Conservation (phyloP, 2,113 vertebrate species). For the Hippopotamus amphibius region DNA sequence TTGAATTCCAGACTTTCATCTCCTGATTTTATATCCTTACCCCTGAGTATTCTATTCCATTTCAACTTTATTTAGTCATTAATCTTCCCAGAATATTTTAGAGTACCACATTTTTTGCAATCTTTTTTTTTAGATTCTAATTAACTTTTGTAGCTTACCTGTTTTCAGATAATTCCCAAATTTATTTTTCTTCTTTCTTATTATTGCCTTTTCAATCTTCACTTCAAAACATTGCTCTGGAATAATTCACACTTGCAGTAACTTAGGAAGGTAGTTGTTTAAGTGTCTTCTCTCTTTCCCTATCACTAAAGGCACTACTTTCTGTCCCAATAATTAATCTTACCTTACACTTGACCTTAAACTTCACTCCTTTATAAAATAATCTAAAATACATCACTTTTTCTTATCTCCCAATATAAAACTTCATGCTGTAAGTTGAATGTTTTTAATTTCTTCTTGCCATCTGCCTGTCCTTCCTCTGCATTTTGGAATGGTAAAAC, state of each 20-base stretch:
- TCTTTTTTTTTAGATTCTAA: background rate
- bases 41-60: background rate
- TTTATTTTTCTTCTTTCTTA: background rate
- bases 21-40: background rate
- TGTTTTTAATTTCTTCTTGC: background rate
- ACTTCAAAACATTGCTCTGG: background rate
- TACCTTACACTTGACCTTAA: background rate
- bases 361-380: background rate
- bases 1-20: background rate
- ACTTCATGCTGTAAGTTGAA: background rate
- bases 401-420: background rate
- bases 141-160: background rate
- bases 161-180: background rate
- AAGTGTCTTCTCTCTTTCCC: background rate
- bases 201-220: background rate
- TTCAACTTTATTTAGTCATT: background rate
- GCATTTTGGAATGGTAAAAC: background rate
- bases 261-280: background rate
- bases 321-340: slow-evolving; percentile 36
- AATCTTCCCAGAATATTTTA: background rate
- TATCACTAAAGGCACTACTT: background rate
- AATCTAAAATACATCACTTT: slow-evolving; percentile 18
- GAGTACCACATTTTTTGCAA: background rate
- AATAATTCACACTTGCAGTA: background rate
- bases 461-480: background rate